Percentiles rank a stretch among this genome's conserved stretches.
phyloP scores from a whole-genome alignment of 1,140 invertebrate species.

The Vanessa tameamea region DNA sequence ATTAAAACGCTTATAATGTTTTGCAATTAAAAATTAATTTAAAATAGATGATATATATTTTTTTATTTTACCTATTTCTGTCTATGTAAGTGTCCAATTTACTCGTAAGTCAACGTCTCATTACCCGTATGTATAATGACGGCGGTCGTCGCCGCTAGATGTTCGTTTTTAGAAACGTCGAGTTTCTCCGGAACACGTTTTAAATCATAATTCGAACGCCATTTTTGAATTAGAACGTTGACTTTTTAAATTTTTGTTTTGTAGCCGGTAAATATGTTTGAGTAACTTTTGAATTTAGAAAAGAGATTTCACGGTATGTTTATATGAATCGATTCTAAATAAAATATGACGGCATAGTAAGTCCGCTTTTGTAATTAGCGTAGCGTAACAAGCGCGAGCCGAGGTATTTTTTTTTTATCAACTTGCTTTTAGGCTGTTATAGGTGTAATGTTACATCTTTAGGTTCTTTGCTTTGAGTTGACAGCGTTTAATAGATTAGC shows the following conservation, averaged over 20 bases:
- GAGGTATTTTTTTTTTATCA: slow-evolving; percentile 15
- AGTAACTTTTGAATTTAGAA: slow-evolving; percentile 26
- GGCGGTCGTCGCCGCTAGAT: slow-evolving; percentile 66
- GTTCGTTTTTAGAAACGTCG: slow-evolving; percentile 77
- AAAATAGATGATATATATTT: too few relatives aligned
- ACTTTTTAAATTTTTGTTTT: slow-evolving; percentile 67
- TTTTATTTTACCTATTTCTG: too few relatives aligned
- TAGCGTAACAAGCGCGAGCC: slow-evolving; percentile 35
- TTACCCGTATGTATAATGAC: slow-evolving; percentile 78
- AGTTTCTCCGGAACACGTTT: slow-evolving; percentile 81
- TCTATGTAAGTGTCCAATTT: slow-evolving; percentile 41
- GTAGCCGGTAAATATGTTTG: slow-evolving; percentile 26
- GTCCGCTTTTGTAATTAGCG: slow-evolving; percentile 28
- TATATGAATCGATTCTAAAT: slow-evolving; percentile 23
- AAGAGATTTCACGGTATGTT: slow-evolving; percentile 20
- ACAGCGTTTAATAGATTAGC: slow-evolving; percentile 50
- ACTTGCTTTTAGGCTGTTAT: slow-evolving; percentile 14
- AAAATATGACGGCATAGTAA: slow-evolving; percentile 22
- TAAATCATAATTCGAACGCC: slow-evolving; percentile 80
- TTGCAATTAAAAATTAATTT: too few relatives aligned
- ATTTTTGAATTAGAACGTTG: slow-evolving; percentile 78
- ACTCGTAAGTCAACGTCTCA: slow-evolving; percentile 59
- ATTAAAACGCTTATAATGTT: too few relatives aligned
- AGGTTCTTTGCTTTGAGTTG: slow-evolving; percentile 36
- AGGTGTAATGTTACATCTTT: slow-evolving; percentile 16